Conservation (phyloP, 2,888 invertebrate genomes). For the Orthonychiurus folsomi region DNA sequence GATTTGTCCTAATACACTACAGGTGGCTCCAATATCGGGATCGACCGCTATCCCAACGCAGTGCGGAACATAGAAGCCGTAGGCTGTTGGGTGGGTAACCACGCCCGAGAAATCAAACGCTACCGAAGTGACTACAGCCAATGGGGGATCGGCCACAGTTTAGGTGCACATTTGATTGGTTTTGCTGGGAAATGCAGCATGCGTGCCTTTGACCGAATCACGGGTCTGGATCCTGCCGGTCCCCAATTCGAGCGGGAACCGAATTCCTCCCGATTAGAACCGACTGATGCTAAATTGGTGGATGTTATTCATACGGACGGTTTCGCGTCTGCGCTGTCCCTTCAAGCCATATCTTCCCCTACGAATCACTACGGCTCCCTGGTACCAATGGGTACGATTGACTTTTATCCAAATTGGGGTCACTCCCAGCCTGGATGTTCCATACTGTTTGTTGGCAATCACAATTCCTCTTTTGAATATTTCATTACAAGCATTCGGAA, state of each 20-base stretch:
- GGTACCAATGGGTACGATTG: background rate
- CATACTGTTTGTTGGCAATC: background rate
- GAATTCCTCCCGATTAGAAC: background rate
- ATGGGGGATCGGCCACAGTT: background rate
- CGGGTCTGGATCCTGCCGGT: constrained; percentile 4
- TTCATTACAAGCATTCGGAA: no score
- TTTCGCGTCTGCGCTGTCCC: background rate
- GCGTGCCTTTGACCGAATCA: background rate
- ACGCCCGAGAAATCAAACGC: background rate
- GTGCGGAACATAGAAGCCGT: constrained; percentile 1
- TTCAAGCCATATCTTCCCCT: background rate
- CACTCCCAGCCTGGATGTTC: background rate
- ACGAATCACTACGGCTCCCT: background rate
- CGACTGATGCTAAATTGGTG: background rate
- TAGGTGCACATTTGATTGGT: constrained; percentile 5
- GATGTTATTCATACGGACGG: constrained; percentile 5
- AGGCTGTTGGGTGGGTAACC: background rate
- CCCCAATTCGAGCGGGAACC: background rate
- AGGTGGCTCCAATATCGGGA: background rate
- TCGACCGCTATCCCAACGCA: background rate
- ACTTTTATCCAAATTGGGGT: constrained; percentile 9
- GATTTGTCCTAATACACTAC: no score
- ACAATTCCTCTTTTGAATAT: background rate
- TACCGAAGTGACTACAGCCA: background rate
- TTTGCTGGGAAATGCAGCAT: constrained; percentile 1